These are phyloP conservation scores for Bombus soroeensis DNA, from an alignment of 1,140 invertebrate species.

Conservation along the genomic window DNA sequence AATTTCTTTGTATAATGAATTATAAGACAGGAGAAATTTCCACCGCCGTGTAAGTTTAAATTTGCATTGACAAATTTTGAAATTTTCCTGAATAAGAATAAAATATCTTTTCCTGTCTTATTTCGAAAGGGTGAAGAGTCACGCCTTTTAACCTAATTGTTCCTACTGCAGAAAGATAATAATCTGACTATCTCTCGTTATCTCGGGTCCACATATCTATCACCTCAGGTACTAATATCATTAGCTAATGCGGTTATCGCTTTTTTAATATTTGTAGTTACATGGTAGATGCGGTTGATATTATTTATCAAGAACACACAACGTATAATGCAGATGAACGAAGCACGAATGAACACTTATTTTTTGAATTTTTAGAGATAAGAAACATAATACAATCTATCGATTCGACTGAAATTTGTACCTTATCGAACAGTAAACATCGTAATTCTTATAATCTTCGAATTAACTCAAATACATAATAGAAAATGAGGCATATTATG, in stretches of 20 bases:
- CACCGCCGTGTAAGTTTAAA: too few species aligned
- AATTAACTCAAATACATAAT: not conserved
- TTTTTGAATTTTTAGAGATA: not conserved
- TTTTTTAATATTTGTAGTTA: not conserved
- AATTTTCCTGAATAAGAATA: too few species aligned
- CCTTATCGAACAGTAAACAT: not conserved
- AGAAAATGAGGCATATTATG: not conserved
- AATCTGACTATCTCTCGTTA: not conserved
- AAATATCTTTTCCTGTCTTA: too few species aligned
- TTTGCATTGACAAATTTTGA: too few species aligned
- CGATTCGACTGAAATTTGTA: not conserved
- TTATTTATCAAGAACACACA: conserved; percentile 3
- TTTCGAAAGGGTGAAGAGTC: too few species aligned
- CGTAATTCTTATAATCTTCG: not conserved
- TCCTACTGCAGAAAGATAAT: too few species aligned
- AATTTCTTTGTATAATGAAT: too few species aligned
- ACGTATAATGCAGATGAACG: not conserved
- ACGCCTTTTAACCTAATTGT: too few species aligned
- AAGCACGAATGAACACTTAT: not conserved
- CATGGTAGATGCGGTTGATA: not conserved
- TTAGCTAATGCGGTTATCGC: not conserved
- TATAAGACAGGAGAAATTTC: too few species aligned
- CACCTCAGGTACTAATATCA: not conserved
- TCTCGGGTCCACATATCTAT: not conserved
- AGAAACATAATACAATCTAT: not conserved